Conservation (phyloP, 2,113 vertebrate genomes). For the Lophochroa leadbeateri region DNA sequence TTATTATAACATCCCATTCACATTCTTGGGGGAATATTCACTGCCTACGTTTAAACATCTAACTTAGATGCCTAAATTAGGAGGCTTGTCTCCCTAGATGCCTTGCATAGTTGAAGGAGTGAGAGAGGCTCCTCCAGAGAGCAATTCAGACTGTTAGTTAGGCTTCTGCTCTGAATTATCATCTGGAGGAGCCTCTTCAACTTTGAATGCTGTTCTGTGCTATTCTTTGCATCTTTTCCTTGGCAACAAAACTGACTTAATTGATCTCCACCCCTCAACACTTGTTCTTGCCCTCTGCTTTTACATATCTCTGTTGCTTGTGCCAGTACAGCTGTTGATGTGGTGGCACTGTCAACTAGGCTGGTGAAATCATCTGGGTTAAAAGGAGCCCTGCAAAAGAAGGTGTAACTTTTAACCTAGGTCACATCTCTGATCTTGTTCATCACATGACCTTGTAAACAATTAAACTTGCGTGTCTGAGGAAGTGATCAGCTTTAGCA, state of each 20-base stretch:
- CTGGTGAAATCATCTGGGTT: background rate
- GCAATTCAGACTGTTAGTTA: conserved; percentile 39
- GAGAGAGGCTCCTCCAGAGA: conserved; percentile 54
- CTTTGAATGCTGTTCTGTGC: conserved; percentile 15
- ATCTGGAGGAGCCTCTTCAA: conserved; percentile 42
- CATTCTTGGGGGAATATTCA: conserved; percentile 22
- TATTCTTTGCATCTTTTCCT: conserved; percentile 38
- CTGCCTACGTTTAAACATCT: background rate
- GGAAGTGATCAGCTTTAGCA: background rate
- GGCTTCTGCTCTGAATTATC: conserved; percentile 54
- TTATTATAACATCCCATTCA: conserved; percentile 2
- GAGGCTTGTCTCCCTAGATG: conserved; percentile 41
- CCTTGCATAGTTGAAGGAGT: conserved; percentile 24
- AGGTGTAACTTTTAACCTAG: background rate
- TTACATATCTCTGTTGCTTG: background rate
- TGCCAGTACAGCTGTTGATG: background rate
- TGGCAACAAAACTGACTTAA: conserved; percentile 1
- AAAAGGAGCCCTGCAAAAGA: background rate
- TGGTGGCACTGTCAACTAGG: background rate
- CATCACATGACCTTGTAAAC: background rate
- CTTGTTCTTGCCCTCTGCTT: background rate
- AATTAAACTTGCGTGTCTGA: background rate
- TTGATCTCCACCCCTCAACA: background rate
- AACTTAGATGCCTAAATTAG: conserved; percentile 43
- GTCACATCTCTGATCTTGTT: background rate